A percentile compares a stretch with the other conserved stretches of the same genome.
Conservation (phyloP, 2,888 invertebrate species). For the Heteropelma amictum region DNA sequence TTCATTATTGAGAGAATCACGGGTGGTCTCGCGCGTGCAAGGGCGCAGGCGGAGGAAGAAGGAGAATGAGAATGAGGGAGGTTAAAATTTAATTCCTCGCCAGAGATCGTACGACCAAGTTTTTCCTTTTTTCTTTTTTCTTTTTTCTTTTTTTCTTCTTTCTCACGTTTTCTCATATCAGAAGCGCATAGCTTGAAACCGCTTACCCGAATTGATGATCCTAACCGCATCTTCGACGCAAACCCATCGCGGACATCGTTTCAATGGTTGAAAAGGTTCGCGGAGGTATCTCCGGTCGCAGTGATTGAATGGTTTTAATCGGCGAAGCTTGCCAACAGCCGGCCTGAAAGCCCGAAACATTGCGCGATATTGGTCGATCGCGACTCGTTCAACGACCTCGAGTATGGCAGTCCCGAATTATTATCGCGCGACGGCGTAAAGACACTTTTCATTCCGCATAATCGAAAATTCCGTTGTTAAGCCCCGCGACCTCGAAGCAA, state of each 20-base stretch:
- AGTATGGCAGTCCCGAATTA: conserved; percentile 1
- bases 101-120: no score
- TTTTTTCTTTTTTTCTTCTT: no score
- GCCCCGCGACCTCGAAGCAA: neutral
- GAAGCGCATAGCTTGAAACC: neutral
- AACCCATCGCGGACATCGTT: conserved; percentile 72
- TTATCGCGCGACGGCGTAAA: conserved; percentile 55
- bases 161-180: neutral
- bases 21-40: no score
- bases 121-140: no score
- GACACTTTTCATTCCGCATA: conserved; percentile 61
- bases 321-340: conserved; percentile 49
- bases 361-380: no score
- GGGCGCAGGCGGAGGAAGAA: neutral
- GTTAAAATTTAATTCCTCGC: no score
- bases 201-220: conserved; percentile 70
- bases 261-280: conserved; percentile 68
- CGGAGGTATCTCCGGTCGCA: conserved; percentile 59
- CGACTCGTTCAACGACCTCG: neutral
- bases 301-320: conserved; percentile 57
- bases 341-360: conserved; percentile 63
- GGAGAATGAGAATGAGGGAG: no score
- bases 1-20: no score
- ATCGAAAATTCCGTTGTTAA: conserved; percentile 35
- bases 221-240: conserved; percentile 73